Base-by-base conservation (phyloP, 2,888 invertebrate genomes). In the Macrophya alboannulata region DNA sequence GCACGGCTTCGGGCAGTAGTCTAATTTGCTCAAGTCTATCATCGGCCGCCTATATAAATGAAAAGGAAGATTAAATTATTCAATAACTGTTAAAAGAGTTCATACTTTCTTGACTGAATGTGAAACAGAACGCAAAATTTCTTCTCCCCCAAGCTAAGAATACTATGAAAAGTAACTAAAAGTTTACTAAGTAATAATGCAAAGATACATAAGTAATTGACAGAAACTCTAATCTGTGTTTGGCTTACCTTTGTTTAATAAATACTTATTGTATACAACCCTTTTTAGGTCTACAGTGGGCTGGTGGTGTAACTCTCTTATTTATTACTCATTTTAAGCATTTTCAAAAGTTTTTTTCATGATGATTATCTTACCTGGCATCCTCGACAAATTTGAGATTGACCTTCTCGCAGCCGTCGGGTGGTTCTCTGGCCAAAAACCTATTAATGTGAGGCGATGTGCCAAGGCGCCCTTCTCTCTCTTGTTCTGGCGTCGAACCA, bases 401-500 rank as follows among this genome's bases (percentile, higher is more conserved):
- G 88, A 97, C 97, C 94, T 96, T 97, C 95, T 98, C 98, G 95
- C 98, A 98, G 92, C 98, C 98, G 95, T 98, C 98, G 40, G 98
- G 98, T 82, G 98, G 98, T 94, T 97, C 97, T 84, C 98, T 95
- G 62, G 97, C 97, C 92, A 98, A 95, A 94, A 97, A 97, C 92
- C 96, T 96, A 94, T 97, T 97, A 92, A 97, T 97, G 93, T 97
- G 97, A 62, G 98, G 98, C 87, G 98, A 98, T 86, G 97, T 97
- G 84, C 97, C 97, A 86, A 94, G 92, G 87, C 96, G 94, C 90
- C 96, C 95, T 89, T 95, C 95, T 86, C 95, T 95, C 89, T 97
- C 97, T 87, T 96, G 95, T 91, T 97, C 97, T 25, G 97, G 97
- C 86, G 97, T 97, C 77, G 97, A 97, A 90, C 96, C 96, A 86